Evolutionary conservation across 1,140 invertebrate genomes (phyloP).

Genomic region (Brachionus plicatilis): DNA sequence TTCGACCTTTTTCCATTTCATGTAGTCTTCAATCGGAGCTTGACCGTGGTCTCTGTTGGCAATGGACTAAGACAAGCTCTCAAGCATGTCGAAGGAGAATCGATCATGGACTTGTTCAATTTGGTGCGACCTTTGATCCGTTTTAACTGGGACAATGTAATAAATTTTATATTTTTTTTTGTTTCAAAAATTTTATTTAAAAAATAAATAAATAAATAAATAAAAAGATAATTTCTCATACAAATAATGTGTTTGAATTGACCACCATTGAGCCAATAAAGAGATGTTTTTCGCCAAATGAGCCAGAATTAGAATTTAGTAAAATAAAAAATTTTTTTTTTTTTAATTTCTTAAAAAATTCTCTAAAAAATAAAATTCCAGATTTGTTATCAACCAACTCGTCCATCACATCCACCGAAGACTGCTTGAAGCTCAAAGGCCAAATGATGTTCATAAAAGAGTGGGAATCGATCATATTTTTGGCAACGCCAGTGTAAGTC

Average conservation of each 20-base stretch:
- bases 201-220: background rate
- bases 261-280: constrained; percentile 73
- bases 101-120: constrained; percentile 80
- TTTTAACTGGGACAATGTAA: constrained; percentile 84
- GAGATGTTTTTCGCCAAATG: background rate
- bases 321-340: background rate
- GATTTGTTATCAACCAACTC: background rate
- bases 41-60: constrained; percentile 75
- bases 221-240: constrained; percentile 79
- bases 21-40: constrained; percentile 86
- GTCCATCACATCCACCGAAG: background rate
- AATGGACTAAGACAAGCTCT: constrained; percentile 84
- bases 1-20: constrained; percentile 97
- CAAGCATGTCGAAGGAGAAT: constrained; percentile 69
- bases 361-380: background rate
- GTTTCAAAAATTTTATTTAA: constrained; percentile 27
- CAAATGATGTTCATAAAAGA: constrained; percentile 98
- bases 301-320: background rate
- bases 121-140: constrained; percentile 81
- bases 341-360: background rate
- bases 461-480: constrained; percentile 91
- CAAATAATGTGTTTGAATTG: constrained; percentile 90
- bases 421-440: constrained; percentile 61
- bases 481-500: constrained; percentile 78
- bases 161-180: constrained; percentile 26